Percentiles rank a stretch among this genome's conserved stretches.
These are phyloP conservation scores for Noctua fimbriata DNA, from an alignment of 2,888 invertebrate genomes.

Conservation along the genomic window DNA sequence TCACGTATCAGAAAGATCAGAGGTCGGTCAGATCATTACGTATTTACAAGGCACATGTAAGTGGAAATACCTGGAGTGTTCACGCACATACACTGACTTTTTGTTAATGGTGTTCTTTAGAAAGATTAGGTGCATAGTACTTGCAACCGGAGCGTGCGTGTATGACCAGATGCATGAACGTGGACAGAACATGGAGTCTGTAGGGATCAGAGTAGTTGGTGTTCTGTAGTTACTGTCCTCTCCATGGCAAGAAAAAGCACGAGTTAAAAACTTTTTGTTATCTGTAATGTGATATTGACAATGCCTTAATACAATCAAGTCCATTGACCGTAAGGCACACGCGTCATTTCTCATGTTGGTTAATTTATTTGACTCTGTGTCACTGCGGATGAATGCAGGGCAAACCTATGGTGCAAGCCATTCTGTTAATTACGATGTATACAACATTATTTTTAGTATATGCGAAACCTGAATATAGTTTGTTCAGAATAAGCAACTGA, in stretches of 20 bases:
- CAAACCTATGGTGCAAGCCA: not conserved
- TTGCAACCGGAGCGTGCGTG: not conserved
- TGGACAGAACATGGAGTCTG: not conserved
- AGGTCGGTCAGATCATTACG: no score
- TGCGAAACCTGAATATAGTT: no score
- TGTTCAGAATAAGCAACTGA: no score
- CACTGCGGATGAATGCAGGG: not conserved
- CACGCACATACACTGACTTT: not conserved
- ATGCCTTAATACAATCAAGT: conserved; percentile 2
- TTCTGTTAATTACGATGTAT: not conserved
- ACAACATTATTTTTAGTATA: no score
- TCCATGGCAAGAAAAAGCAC: not conserved
- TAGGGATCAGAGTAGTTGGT: not conserved
- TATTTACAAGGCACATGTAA: not conserved
- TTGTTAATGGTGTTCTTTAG: not conserved
- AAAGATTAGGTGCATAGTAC: not conserved
- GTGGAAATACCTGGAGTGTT: not conserved
- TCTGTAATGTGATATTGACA: conserved; percentile 3
- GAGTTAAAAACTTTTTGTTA: not conserved
- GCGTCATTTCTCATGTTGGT: conserved; percentile 16
- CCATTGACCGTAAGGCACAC: not conserved
- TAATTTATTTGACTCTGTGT: conserved; percentile 21
- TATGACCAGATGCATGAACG: not conserved
- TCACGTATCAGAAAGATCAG: no score
- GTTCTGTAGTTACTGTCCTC: not conserved